phyloP scores from a whole-genome alignment of 2,113 vertebrate genomes.

The Ceyx cyanopectus region DNA sequence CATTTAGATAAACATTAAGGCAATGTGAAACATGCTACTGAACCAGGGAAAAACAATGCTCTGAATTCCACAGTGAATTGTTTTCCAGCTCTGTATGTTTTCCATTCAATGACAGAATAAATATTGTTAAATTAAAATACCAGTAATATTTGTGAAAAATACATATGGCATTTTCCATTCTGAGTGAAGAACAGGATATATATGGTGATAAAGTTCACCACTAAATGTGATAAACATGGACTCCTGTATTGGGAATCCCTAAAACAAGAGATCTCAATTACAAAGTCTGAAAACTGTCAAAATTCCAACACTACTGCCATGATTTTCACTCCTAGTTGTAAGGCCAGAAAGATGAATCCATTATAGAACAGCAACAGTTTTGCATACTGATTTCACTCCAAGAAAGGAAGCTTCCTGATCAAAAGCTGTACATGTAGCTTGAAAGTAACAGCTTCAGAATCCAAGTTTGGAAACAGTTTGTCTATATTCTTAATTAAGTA shows the following conservation, averaged over 20 bases:
- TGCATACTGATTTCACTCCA: background rate
- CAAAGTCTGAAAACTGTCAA: background rate
- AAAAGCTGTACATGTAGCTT: background rate
- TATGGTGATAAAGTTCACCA: background rate
- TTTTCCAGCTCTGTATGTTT: background rate
- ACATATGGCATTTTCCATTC: background rate
- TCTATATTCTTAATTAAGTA: background rate
- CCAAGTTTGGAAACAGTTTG: background rate
- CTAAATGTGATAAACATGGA: background rate
- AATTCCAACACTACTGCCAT: rapidly evolving
- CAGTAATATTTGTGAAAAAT: background rate
- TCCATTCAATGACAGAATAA: background rate
- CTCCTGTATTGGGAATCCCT: background rate
- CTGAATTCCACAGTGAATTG: background rate
- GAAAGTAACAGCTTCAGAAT: background rate
- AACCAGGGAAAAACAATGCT: background rate
- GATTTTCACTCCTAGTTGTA: background rate
- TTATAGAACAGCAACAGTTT: background rate
- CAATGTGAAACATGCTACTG: background rate
- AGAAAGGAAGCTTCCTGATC: background rate
- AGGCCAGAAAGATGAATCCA: background rate
- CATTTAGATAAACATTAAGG: background rate
- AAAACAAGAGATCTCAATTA: background rate
- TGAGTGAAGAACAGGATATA: background rate
- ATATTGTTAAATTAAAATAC: background rate